Percentiles rank a stretch among this genome's conserved stretches.
These are phyloP conservation scores for Nyleta sp. DNA, from an alignment of 2,888 invertebrate genomes.

Conservation along the genomic window DNA sequence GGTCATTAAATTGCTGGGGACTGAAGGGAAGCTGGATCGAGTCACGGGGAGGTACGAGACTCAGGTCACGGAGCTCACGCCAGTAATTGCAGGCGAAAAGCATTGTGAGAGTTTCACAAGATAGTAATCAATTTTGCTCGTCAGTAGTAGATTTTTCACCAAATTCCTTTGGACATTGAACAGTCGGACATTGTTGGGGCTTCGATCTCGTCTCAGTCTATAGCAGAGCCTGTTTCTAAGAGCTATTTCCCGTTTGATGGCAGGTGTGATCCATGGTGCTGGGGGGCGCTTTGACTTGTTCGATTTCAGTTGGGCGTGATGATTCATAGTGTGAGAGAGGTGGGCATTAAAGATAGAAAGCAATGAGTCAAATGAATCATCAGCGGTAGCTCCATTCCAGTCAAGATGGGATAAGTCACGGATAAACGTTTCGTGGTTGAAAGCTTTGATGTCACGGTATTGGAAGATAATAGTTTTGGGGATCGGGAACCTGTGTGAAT, in stretches of 20 bases:
- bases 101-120: background rate
- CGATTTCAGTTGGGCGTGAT: no score
- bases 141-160: background rate
- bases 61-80: no score
- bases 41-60: background rate
- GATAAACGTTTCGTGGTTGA: background rate
- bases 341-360: no score
- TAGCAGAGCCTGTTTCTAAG: background rate
- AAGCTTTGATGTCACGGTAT: background rate
- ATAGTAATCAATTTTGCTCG: background rate
- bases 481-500: background rate
- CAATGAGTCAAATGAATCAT: no score
- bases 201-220: background rate
- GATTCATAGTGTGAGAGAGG: no score
- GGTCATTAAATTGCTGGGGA: background rate
- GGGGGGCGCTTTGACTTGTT: background rate
- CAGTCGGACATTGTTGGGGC: background rate
- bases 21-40: background rate
- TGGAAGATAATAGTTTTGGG: background rate
- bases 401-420: no score
- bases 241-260: background rate
- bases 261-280: constrained; percentile 3
- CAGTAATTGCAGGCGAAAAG: background rate
- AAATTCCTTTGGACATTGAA: background rate
- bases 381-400: no score